Percentiles rank a stretch among this genome's conserved stretches.
phyloP scores from a whole-genome alignment of 2,113 vertebrate genomes.

The Nothoprocta perdicaria region DNA sequence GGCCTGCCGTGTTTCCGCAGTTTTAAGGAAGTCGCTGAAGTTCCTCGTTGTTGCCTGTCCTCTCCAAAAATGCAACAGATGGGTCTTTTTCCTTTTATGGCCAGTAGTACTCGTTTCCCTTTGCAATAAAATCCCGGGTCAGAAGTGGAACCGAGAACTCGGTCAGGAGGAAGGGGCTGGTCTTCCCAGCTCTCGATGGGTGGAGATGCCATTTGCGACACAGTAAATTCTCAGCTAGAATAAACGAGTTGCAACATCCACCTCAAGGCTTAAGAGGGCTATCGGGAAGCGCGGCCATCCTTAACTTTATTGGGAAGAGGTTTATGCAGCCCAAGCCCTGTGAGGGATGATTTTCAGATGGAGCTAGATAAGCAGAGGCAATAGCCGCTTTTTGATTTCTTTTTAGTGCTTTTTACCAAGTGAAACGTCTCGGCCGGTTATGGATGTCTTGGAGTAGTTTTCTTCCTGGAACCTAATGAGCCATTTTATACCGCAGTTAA shows the following conservation, averaged over 20 bases:
- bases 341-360: neutral
- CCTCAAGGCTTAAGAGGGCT: constrained; percentile 1
- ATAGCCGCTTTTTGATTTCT: neutral
- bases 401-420: neutral
- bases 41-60: constrained; percentile 36
- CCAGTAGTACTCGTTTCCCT: constrained; percentile 47
- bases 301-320: neutral
- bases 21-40: constrained; percentile 47
- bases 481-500: neutral
- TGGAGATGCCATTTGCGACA: constrained; percentile 13
- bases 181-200: neutral
- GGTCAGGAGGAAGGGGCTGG: constrained; percentile 18
- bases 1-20: neutral
- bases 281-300: neutral
- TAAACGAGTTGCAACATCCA: constrained; percentile 27
- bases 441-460: neutral
- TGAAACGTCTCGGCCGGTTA: neutral
- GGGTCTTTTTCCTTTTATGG: constrained; percentile 81
- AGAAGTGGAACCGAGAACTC: constrained; percentile 47
- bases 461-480: neutral
- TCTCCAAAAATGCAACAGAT: constrained; percentile 62
- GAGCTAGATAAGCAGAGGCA: neutral
- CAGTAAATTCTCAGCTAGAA: constrained; percentile 11
- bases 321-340: neutral
- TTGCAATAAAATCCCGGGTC: constrained; percentile 46